phyloP scores from a whole-genome alignment of 92 coral and sea anemone species.

The Pocillopora grandis region DNA sequence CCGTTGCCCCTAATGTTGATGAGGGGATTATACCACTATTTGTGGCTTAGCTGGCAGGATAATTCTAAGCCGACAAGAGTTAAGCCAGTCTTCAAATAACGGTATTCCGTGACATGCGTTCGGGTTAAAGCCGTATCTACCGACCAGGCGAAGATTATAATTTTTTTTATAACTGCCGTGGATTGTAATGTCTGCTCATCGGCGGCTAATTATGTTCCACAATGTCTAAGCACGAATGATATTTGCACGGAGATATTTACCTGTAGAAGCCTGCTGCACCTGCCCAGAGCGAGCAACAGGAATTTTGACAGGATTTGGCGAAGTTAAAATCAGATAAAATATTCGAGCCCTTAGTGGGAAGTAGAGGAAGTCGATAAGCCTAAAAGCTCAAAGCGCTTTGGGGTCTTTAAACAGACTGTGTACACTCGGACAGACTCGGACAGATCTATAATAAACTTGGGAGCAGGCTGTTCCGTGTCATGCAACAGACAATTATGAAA shows the following conservation, averaged over 20 bases:
- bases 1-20: slow-evolving; percentile 1
- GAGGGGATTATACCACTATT: slow-evolving; percentile 31
- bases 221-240: neutral
- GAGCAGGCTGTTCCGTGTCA: neutral
- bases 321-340: neutral
- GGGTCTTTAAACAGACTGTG: too few species aligned
- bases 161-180: slow-evolving; percentile 23
- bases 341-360: neutral
- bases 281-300: slow-evolving; percentile 7
- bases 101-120: slow-evolving; percentile 38
- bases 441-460: neutral
- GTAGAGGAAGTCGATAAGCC: slow-evolving; percentile 12
- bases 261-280: neutral
- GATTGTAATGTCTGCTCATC: neutral
- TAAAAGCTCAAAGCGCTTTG: neutral
- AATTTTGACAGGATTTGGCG: neutral
- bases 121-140: slow-evolving; percentile 22
- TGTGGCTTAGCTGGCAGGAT: slow-evolving; percentile 44
- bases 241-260: slow-evolving; percentile 1
- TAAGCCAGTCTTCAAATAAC: slow-evolving; percentile 35
- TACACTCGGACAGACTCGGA: neutral
- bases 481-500: neutral
- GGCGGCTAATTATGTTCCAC: neutral
- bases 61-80: slow-evolving; percentile 39
- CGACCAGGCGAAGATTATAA: slow-evolving; percentile 4